A percentile compares a stretch with the other conserved stretches of the same genome.
These are phyloP conservation scores for Pseudomyrmex cubaensis DNA, from an alignment of 1,140 invertebrate genomes.

Conservation along the genomic window DNA sequence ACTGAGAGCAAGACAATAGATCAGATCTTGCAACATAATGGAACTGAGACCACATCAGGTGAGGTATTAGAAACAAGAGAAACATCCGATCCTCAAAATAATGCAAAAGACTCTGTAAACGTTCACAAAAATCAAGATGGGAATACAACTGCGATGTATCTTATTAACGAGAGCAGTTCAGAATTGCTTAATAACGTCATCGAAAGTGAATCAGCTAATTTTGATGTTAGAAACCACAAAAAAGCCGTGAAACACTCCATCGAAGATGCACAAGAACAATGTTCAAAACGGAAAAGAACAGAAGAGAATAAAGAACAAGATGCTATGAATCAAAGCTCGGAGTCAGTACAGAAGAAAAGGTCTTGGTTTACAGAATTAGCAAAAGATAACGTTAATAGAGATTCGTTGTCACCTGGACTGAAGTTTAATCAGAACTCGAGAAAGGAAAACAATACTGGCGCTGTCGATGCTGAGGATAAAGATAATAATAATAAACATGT, in stretches of 20 bases:
- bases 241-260: background rate
- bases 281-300: background rate
- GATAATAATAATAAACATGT: constrained; percentile 68
- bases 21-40: constrained; percentile 14
- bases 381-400: background rate
- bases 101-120: background rate
- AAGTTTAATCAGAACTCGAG: background rate
- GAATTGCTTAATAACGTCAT: background rate
- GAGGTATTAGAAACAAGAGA: constrained; percentile 1
- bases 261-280: constrained; percentile 1
- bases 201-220: background rate
- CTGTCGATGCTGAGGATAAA: constrained; percentile 9
- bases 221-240: background rate
- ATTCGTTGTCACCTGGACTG: background rate
- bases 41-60: background rate
- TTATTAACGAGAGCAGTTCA: background rate
- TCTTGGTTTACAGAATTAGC: background rate
- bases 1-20: background rate
- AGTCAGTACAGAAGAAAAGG: background rate
- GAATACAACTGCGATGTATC: background rate
- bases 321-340: background rate
- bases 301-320: background rate
- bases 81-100: background rate
- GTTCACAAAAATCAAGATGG: background rate
- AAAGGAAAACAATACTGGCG: background rate